phyloP scores from a whole-genome alignment of 2,888 invertebrate genomes.

The Cactoblastis cactorum region DNA sequence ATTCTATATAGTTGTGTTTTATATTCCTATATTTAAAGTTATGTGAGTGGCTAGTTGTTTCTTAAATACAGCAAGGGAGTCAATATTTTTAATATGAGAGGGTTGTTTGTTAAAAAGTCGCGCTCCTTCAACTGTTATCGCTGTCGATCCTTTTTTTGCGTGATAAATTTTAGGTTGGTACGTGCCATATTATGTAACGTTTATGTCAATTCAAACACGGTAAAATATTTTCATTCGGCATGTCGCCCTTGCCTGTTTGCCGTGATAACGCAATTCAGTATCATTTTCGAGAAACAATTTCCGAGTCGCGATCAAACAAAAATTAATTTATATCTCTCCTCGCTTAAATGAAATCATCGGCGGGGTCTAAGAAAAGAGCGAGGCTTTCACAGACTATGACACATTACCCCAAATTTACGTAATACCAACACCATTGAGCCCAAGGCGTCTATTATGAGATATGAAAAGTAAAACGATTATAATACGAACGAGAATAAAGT shows the following conservation, averaged over 20 bases:
- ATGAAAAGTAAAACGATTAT: conserved; percentile 74
- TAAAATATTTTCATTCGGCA: conserved; percentile 41
- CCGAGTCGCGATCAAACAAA: conserved; percentile 50
- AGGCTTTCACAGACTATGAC: conserved; percentile 45
- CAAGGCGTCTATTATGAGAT: conserved; percentile 63
- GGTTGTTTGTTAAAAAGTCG: no score
- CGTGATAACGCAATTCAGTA: conserved; percentile 46
- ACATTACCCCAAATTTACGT: conserved; percentile 64
- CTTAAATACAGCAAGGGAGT: no score
- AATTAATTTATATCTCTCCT: conserved; percentile 53
- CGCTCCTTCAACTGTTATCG: no score
- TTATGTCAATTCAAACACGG: conserved; percentile 38
- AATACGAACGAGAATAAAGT: conserved; percentile 71
- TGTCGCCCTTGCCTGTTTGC: conserved; percentile 35
- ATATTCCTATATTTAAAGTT: no score
- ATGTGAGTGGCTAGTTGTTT: no score
- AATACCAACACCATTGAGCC: conserved; percentile 61
- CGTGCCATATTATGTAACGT: no score
- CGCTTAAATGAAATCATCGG: conserved; percentile 54
- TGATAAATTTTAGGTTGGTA: no score
- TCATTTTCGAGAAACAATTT: conserved; percentile 58
- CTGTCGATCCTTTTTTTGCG: no score
- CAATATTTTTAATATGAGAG: no score
- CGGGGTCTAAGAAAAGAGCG: conserved; percentile 34
- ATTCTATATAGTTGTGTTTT: no score